phyloP scores from a whole-genome alignment of 2,888 invertebrate genomes.

The Yponomeuta sedellus region DNA sequence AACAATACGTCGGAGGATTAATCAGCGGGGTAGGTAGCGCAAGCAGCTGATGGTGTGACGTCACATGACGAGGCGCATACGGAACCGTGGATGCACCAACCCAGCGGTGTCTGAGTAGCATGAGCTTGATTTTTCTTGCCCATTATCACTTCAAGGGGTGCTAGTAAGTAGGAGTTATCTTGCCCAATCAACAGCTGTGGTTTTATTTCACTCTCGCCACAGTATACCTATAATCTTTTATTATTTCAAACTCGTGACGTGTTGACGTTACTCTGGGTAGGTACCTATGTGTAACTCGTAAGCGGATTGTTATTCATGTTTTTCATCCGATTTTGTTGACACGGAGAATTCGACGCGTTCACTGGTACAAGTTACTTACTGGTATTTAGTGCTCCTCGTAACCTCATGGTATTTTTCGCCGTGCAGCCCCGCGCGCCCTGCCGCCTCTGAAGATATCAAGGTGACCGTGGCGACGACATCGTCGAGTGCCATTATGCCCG shows the following conservation, averaged over 20 bases:
- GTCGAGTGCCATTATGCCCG: slow-evolving; percentile 21
- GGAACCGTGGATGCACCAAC: slow-evolving; percentile 16
- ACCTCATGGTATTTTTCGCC: not conserved
- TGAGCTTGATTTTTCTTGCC: slow-evolving; percentile 9
- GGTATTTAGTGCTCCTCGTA: not conserved
- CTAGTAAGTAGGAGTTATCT: slow-evolving; percentile 13
- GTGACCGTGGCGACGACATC: slow-evolving; percentile 24
- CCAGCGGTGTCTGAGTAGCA: slow-evolving; percentile 12
- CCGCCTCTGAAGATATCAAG: slow-evolving; percentile 19
- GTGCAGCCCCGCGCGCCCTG: slow-evolving; percentile 8
- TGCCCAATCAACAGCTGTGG: slow-evolving; percentile 16
- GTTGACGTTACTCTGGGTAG: slow-evolving; percentile 12
- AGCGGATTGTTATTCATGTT: not conserved
- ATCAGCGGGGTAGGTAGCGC: not conserved
- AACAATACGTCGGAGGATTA: not conserved
- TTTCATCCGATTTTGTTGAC: not conserved
- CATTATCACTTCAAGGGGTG: not conserved
- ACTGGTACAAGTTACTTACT: not conserved
- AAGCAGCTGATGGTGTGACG: not conserved
- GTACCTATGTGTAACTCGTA: slow-evolving; percentile 17
- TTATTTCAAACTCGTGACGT: not conserved
- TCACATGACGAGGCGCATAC: not conserved
- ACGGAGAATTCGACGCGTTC: not conserved
- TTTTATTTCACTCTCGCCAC: slow-evolving; percentile 7
- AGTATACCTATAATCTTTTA: not conserved